These are phyloP conservation scores for Cyprinella venusta DNA, from an alignment of 2,797 vertebrate species.

Conservation along the genomic window DNA sequence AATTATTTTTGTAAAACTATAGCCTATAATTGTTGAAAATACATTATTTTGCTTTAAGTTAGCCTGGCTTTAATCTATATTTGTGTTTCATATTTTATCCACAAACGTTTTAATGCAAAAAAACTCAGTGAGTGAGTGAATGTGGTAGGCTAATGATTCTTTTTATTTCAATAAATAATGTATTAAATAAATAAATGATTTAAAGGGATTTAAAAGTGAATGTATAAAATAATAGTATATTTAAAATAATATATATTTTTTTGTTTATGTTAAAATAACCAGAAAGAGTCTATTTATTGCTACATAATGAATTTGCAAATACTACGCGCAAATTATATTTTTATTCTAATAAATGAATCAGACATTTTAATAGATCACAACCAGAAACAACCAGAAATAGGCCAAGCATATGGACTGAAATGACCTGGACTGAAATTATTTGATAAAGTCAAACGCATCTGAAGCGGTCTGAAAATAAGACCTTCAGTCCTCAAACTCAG, in stretches of 20 bases:
- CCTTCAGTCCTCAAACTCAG: not conserved
- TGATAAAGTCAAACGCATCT: not conserved
- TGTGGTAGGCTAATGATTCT: not conserved
- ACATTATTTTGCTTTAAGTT: not conserved
- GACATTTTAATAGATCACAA: not conserved
- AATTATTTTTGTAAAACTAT: no score
- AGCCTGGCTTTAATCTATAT: no score
- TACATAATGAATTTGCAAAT: not conserved
- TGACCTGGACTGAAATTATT: not conserved
- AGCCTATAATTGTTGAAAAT: no score
- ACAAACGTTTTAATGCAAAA: not conserved
- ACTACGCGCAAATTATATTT: not conserved
- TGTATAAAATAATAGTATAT: no score
- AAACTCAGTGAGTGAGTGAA: not conserved
- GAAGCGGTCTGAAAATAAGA: not conserved
- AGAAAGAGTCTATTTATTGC: no score
- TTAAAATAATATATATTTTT: no score
- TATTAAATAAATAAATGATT: not conserved
- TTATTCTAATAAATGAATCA: not conserved
- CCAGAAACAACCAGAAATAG: no score
- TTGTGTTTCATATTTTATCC: no score
- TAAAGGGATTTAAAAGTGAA: not conserved
- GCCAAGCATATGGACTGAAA: no score
- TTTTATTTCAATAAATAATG: not conserved
- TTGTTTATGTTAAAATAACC: not conserved